A percentile compares a stretch with the other conserved stretches of the same genome.
These are phyloP conservation scores for Sebastes schlegelii DNA, from an alignment of 2,113 vertebrate genomes.

Conservation along the genomic window DNA sequence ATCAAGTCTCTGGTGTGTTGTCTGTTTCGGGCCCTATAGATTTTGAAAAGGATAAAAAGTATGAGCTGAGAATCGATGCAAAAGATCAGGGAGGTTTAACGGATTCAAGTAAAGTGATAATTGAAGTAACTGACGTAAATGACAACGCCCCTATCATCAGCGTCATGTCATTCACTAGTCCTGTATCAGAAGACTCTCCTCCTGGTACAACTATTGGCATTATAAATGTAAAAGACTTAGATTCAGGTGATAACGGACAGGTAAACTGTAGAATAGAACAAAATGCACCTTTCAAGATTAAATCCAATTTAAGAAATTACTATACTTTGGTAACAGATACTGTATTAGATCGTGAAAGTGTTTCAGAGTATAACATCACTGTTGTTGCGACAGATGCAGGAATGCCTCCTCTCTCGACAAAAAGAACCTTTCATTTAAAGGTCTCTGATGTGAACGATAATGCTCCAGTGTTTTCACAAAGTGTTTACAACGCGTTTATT, in stretches of 20 bases:
- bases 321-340: conserved; percentile 33
- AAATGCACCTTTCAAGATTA: conserved; percentile 58
- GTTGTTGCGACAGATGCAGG: conserved; percentile 24
- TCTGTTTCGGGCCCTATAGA: conserved; percentile 11
- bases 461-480: conserved; percentile 56
- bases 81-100: conserved; percentile 33
- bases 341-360: conserved; percentile 29
- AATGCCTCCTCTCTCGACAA: conserved; percentile 27
- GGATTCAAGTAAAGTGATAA: conserved; percentile 18
- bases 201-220: conserved; percentile 48
- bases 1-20: not conserved
- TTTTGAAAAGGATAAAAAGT: conserved; percentile 50
- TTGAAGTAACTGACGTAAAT: conserved; percentile 28
- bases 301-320: conserved; percentile 48
- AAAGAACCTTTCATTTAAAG: conserved; percentile 45
- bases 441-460: conserved; percentile 78
- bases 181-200: conserved; percentile 32
- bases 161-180: conserved; percentile 44
- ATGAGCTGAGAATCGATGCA: conserved; percentile 26
- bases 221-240: conserved; percentile 66
- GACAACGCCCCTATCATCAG: conserved; percentile 27
- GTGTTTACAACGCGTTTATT: conserved; percentile 40
- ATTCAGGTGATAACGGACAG: conserved; percentile 67
- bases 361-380: conserved; percentile 36
- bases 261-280: conserved; percentile 53